Evolutionary conservation across 2,113 vertebrate species (phyloP).

Genomic region (Ochotona curzoniae): DNA sequence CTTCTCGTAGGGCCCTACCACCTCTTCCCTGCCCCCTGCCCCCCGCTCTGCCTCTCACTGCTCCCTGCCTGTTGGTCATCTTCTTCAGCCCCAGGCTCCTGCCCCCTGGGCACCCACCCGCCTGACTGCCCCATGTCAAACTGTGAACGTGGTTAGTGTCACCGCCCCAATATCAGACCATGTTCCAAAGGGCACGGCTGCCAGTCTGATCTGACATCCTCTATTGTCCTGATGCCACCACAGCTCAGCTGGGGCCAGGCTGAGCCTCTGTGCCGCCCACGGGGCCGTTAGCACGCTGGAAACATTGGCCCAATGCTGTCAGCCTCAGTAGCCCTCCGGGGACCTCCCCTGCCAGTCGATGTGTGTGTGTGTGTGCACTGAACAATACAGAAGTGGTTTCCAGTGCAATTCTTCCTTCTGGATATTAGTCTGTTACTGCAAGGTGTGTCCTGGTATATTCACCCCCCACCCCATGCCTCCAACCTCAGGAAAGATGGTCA

Average conservation of each 20-base stretch:
- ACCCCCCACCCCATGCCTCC: neutral
- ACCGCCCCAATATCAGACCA: accelerated
- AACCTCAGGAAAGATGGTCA: no score
- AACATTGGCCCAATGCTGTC: accelerated
- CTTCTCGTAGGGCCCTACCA: no score
- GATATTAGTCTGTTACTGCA: neutral
- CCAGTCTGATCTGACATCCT: neutral
- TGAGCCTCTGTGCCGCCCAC: accelerated
- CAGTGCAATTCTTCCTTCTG: neutral
- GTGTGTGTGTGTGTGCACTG: neutral
- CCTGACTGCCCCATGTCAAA: accelerated
- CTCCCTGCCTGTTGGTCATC: accelerated
- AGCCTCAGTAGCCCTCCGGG: neutral
- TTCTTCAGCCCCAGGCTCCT: neutral
- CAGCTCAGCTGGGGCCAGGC: no score
- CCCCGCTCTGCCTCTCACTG: neutral
- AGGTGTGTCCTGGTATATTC: neutral
- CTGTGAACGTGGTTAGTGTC: accelerated
- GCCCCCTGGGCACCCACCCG: accelerated
- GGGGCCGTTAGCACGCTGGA: neutral
- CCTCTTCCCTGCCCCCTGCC: no score
- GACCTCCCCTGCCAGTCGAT: accelerated
- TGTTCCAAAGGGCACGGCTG: neutral
- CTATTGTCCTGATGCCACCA: neutral
- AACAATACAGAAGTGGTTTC: neutral